Percentiles rank a stretch among this genome's conserved stretches.
phyloP scores from a whole-genome alignment of 2,888 invertebrate species.

The Eupithecia insigniata region DNA sequence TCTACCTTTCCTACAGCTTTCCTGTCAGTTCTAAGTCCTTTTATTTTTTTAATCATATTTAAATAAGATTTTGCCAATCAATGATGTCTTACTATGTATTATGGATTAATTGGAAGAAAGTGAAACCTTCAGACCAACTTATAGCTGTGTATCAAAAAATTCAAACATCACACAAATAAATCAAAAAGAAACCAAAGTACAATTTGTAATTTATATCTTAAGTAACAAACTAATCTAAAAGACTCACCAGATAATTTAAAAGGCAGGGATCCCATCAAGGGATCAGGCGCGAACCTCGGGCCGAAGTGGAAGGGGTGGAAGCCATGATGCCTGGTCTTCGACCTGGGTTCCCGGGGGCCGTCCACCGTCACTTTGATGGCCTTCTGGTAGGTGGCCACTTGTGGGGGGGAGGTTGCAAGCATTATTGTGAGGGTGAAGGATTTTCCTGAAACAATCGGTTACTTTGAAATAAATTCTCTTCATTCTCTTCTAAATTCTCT shows the following conservation, averaged over 20 bases:
- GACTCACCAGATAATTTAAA: constrained; percentile 93
- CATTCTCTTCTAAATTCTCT: not conserved
- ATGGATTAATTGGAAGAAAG: too few species aligned
- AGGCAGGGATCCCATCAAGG: constrained; percentile 89
- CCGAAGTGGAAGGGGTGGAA: constrained; percentile 96
- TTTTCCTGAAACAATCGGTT: constrained; percentile 88
- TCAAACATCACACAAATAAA: too few species aligned
- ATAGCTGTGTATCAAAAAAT: too few species aligned
- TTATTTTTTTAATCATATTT: too few species aligned
- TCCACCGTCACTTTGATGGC: constrained; percentile 99
- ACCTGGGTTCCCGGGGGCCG: constrained; percentile 98
- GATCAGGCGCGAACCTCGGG: constrained; percentile 92
- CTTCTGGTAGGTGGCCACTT: constrained; percentile 98
- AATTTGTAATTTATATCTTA: too few species aligned
- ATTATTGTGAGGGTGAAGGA: constrained; percentile 98
- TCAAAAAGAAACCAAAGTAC: too few species aligned
- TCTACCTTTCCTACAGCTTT: not conserved
- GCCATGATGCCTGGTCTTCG: constrained; percentile 94
- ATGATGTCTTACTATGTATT: not conserved
- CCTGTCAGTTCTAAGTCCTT: too few species aligned
- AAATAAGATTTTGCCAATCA: not conserved
- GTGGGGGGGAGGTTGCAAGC: constrained; percentile 96
- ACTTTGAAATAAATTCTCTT: not conserved
- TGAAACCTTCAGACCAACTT: too few species aligned
- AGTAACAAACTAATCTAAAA: too few species aligned